Evolutionary conservation across 2,113 vertebrate species (phyloP), one percentile per base, ranked within the genome.

Genomic region (Phasianus colchicus): DNA sequence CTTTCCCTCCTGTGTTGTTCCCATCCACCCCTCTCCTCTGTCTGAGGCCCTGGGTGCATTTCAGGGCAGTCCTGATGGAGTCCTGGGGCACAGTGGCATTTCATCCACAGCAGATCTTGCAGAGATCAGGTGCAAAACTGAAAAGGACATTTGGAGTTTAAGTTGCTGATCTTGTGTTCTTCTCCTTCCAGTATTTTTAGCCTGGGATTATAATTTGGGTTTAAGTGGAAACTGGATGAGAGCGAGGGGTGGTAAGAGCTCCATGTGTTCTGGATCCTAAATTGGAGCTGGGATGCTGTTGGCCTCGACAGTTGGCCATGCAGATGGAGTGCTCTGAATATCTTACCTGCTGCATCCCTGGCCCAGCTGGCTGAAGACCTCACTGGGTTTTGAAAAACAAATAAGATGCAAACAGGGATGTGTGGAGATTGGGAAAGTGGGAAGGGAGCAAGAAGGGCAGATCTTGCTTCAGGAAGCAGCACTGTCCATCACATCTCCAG

Each of bases 201-300:
- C 58, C 32, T 75, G 61, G 69, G 70, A 52, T 55, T 65, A 57
- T 78, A 86, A 75, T 88, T 40, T 6, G 29, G 43, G n/a, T 94
- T 83, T 77, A 20, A 67, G 60, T 94, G 69, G 75, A 6, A 42
- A 43, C 65, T 14, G 65, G 76, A 70, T 74, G 55, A 80, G 72
- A 93, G 55, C 61, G 75, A 71, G 79, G 88, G 76, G 76, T 93
- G 93, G 69, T 81, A 64, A 92, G 76, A 88, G 83, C 70, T 27
- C 86, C 83, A 50, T 96, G 95, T 92, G 95, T 90, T 95, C 16
- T 17, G 80, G 86, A 90, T 87, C 76, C 29, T 2, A 27, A 71
- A 64, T 78, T 42, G 93, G 90, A 93, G 86, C 77, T 0, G 29
- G 64, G 67, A 36, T 1, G 20, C 69, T 83, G 83, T 50, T 25